phyloP scores from a whole-genome alignment of 1,140 invertebrate genomes.

The Mactra quadrangularis region DNA sequence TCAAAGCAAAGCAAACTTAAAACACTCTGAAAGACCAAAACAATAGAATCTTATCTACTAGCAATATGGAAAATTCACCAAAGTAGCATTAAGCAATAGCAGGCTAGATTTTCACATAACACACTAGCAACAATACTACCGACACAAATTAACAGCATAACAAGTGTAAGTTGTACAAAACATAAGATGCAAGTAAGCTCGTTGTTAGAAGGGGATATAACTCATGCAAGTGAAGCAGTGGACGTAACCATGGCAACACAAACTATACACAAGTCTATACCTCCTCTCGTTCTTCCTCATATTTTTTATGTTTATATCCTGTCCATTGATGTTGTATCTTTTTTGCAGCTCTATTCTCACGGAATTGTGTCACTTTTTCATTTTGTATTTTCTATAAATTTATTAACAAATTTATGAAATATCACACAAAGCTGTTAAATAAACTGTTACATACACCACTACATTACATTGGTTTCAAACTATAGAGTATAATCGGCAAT shows the following conservation, averaged over 20 bases:
- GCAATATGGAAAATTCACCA: no score
- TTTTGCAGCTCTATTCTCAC: slow-evolving; percentile 77
- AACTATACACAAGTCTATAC: slow-evolving; percentile 64
- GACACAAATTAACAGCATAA: no score
- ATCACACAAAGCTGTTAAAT: no score
- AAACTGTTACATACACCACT: no score
- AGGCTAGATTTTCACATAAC: neutral
- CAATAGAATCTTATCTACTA: no score
- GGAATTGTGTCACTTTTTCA: slow-evolving; percentile 72
- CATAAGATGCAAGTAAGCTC: neutral
- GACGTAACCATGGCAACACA: neutral
- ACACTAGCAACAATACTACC: neutral
- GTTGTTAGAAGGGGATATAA: no score
- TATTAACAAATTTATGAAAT: no score
- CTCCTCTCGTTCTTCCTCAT: slow-evolving; percentile 72
- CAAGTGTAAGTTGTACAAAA: no score
- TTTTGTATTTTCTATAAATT: slow-evolving; percentile 43
- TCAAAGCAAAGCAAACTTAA: no score
- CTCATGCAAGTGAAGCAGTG: neutral
- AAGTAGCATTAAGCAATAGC: no score
- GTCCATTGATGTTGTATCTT: slow-evolving; percentile 78
- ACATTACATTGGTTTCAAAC: neutral
- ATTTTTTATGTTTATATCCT: slow-evolving; percentile 62
- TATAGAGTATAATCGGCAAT: neutral
- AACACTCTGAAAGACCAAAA: no score